Evolutionary conservation across 2,113 vertebrate species (phyloP).

Genomic region (Centrocercus urophasianus): DNA sequence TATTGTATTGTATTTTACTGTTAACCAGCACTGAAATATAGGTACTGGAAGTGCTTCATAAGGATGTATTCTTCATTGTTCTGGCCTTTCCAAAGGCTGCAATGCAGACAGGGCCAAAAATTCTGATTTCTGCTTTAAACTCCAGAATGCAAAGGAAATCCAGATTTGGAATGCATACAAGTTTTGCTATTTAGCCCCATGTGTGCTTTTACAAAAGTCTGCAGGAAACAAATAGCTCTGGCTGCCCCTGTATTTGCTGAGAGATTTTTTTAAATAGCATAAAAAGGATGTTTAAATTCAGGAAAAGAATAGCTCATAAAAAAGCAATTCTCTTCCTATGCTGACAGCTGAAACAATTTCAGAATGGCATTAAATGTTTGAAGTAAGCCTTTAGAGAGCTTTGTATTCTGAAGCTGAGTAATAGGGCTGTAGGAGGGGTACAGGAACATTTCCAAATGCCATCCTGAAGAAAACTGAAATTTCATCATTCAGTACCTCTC

Average conservation of each 20-base stretch:
- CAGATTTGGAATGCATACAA: background rate
- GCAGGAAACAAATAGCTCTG: background rate
- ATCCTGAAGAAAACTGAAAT: conserved; percentile 25
- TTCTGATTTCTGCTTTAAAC: background rate
- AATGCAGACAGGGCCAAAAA: background rate
- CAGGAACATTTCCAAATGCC: background rate
- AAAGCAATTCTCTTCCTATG: background rate
- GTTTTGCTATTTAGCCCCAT: background rate
- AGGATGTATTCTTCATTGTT: background rate
- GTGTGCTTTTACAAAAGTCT: background rate
- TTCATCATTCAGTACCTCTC: background rate
- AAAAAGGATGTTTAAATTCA: background rate
- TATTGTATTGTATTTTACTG: background rate
- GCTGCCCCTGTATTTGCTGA: background rate
- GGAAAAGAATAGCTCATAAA: background rate
- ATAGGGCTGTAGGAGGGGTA: background rate
- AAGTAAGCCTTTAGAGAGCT: background rate
- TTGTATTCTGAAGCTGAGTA: background rate
- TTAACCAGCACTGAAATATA: background rate
- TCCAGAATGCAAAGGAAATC: background rate
- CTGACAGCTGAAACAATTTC: background rate
- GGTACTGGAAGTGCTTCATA: background rate
- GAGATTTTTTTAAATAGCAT: background rate
- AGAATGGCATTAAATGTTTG: background rate
- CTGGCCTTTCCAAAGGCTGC: background rate